Conservation (phyloP, 2,113 vertebrate species). For the Trogon surrucura region DNA sequence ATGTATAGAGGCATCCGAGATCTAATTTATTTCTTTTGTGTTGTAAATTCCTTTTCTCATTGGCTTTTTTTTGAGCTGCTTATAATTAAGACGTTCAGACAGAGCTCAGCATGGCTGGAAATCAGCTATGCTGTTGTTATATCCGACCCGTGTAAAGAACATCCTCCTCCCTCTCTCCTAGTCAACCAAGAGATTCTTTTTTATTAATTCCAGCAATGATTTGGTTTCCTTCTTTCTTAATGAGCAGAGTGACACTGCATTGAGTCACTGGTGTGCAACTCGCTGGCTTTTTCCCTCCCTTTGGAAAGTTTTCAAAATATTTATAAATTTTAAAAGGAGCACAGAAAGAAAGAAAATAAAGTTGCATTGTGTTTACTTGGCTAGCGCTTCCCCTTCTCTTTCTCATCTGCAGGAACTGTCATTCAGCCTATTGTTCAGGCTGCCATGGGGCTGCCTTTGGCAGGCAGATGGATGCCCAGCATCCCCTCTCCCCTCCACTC, state of each 20-base stretch:
- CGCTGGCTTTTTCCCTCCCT: slow-evolving; percentile 10
- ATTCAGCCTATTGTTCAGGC: not conserved
- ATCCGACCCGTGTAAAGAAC: not conserved
- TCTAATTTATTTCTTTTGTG: slow-evolving; percentile 71
- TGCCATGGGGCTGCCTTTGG: not conserved
- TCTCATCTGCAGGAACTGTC: not conserved
- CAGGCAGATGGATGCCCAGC: not conserved
- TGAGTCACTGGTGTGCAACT: slow-evolving; percentile 51
- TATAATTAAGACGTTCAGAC: slow-evolving; percentile 68
- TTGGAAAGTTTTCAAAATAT: slow-evolving; percentile 74
- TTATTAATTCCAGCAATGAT: slow-evolving; percentile 54
- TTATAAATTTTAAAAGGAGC: slow-evolving; percentile 45
- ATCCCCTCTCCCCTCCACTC: not conserved
- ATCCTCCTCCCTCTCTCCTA: not conserved
- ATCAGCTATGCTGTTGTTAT: not conserved
- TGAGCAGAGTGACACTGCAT: slow-evolving; percentile 24
- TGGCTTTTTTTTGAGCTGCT: slow-evolving; percentile 17
- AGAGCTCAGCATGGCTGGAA: slow-evolving; percentile 39
- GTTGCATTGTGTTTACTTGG: slow-evolving; percentile 34
- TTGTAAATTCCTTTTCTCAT: slow-evolving; percentile 47
- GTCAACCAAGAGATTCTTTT: slow-evolving; percentile 42
- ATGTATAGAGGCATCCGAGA: slow-evolving; percentile 57
- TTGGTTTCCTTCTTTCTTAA: slow-evolving; percentile 54
- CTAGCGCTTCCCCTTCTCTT: not conserved
- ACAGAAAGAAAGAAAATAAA: slow-evolving; percentile 46